Evolutionary conservation across 2,797 vertebrate genomes (phyloP).

Genomic region (Oryzias dopingdopingensis): DNA sequence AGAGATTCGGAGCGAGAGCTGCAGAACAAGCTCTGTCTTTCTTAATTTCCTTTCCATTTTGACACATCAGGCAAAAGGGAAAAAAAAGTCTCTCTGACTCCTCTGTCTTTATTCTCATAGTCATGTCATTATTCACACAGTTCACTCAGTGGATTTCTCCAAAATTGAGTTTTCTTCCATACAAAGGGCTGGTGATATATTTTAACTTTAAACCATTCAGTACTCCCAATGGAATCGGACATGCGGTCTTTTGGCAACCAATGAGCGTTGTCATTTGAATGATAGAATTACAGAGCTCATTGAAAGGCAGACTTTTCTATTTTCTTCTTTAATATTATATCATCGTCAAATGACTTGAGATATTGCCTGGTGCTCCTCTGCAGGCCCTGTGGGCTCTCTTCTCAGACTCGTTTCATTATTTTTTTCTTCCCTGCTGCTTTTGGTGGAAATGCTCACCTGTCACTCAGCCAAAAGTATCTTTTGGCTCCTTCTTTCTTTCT

Average conservation of each 20-base stretch:
- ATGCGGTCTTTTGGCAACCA: constrained; percentile 2
- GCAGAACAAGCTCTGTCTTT: constrained; percentile 19
- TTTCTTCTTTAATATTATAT: constrained; percentile 50
- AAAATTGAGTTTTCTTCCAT: constrained; percentile 27
- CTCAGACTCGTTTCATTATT: constrained; percentile 50
- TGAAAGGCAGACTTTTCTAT: constrained; percentile 46
- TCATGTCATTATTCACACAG: constrained; percentile 24
- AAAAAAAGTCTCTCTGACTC: constrained; percentile 9
- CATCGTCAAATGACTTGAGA: constrained; percentile 51
- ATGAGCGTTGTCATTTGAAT: constrained; percentile 48
- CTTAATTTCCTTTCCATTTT: constrained; percentile 11
- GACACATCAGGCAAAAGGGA: neutral
- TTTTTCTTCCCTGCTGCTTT: constrained; percentile 32
- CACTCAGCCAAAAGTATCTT: constrained; percentile 28
- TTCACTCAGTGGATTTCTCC: constrained; percentile 8
- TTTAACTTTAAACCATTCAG: constrained; percentile 28
- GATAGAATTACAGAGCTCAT: constrained; percentile 48
- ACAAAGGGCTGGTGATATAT: constrained; percentile 33
- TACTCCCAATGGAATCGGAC: constrained; percentile 41
- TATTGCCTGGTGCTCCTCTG: constrained; percentile 32
- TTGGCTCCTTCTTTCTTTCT: neutral
- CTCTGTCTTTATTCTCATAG: constrained; percentile 18
- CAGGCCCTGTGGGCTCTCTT: constrained; percentile 34
- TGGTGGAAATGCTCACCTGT: constrained; percentile 32
- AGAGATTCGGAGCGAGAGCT: constrained; percentile 49